Evolutionary conservation across 2,888 invertebrate genomes (phyloP).

Genomic region (Trichogramma evanescens): DNA sequence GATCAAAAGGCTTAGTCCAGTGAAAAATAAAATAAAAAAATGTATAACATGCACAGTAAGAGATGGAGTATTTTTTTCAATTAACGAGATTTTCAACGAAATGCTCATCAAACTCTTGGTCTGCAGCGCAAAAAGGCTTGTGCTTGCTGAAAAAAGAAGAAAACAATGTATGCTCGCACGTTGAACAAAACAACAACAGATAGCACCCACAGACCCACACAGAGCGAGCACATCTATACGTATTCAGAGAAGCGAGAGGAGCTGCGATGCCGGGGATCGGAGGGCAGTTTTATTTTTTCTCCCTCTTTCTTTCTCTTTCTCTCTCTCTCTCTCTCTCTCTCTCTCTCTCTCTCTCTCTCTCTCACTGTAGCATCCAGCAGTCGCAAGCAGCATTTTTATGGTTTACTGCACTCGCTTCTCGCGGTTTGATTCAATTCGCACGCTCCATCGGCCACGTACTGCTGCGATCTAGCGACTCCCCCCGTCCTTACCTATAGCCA

Average conservation of each 20-base stretch:
- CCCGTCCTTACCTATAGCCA: too few relatives aligned
- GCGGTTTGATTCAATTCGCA: constrained; percentile 21
- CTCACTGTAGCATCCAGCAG: constrained; percentile 5
- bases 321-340: not conserved
- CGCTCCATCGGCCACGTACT: constrained; percentile 21
- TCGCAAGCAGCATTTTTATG: constrained; percentile 12
- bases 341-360: not conserved
- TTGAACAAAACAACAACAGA: not conserved
- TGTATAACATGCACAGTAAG: not conserved
- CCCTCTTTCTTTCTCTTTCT: not conserved
- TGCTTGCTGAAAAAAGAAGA: not conserved
- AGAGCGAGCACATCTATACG: too few relatives aligned
- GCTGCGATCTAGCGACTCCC: not conserved
- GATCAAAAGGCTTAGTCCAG: not conserved
- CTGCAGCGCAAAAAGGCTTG: too few relatives aligned
- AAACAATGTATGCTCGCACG: not conserved
- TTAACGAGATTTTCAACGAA: constrained; percentile 11
- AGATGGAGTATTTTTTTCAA: constrained; percentile 10
- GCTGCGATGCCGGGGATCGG: too few relatives aligned
- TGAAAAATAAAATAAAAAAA: too few relatives aligned
- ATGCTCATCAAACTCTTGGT: not conserved
- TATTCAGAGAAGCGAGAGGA: not conserved
- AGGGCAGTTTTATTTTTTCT: not conserved
- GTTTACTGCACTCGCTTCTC: constrained; percentile 20
- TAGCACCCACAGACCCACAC: not conserved